phyloP scores from a whole-genome alignment of 2,797 vertebrate genomes.

The Myripristis jacobus region DNA sequence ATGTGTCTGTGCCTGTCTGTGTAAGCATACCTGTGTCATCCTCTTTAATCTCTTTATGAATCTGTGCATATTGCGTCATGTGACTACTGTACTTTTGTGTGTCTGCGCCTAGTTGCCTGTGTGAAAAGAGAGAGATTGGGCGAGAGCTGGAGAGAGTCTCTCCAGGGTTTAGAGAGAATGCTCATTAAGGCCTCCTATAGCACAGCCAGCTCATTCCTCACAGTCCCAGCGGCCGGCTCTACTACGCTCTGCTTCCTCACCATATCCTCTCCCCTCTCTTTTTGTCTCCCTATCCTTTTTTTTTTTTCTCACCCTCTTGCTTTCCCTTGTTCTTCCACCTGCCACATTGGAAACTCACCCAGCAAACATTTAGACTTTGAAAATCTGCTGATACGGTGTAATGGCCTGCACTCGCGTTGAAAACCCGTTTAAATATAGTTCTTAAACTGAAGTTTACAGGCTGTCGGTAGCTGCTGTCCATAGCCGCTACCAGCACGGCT shows the following conservation, averaged over 20 bases:
- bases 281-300: slow-evolving; percentile 57
- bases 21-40: neutral
- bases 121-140: slow-evolving; percentile 73
- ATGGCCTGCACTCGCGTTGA: too few species aligned
- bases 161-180: slow-evolving; percentile 78
- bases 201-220: slow-evolving; percentile 79
- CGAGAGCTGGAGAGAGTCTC: slow-evolving; percentile 72
- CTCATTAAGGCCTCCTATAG: slow-evolving; percentile 83
- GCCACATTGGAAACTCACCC: slow-evolving; percentile 56
- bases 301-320: slow-evolving; percentile 56
- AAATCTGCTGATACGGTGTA: slow-evolving; percentile 7
- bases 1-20: slow-evolving; percentile 3
- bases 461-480: too few species aligned
- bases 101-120: slow-evolving; percentile 59
- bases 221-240: slow-evolving; percentile 75
- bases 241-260: slow-evolving; percentile 76
- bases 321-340: slow-evolving; percentile 48
- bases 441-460: too few species aligned
- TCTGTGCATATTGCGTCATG: slow-evolving; percentile 29
- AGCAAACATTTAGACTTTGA: slow-evolving; percentile 60
- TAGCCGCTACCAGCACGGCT: too few species aligned
- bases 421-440: too few species aligned
- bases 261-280: slow-evolving; percentile 67
- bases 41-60: slow-evolving; percentile 18
- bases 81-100: slow-evolving; percentile 37